Conservation (phyloP, 1,140 invertebrate species). For the Lasioglossum baleicum region DNA sequence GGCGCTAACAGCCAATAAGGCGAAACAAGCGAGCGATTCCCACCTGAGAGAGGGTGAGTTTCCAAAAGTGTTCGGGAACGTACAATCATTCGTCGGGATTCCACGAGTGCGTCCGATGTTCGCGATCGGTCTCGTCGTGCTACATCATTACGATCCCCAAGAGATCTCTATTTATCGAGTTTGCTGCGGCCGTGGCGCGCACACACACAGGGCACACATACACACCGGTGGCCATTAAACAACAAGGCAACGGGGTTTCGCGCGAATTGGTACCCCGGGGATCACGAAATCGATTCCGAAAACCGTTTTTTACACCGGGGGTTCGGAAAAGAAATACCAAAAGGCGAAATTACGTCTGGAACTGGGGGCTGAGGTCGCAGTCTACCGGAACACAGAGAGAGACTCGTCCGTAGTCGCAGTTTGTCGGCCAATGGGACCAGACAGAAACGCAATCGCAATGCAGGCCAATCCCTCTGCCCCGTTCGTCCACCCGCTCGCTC, state of each 20-base stretch:
- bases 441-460: constrained; percentile 72
- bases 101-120: background rate
- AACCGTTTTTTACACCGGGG: constrained; percentile 14
- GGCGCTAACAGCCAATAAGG: background rate
- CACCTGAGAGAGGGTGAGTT: background rate
- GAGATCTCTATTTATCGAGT: constrained; percentile 20
- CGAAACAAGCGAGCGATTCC: background rate
- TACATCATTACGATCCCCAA: constrained; percentile 7
- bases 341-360: constrained; percentile 55
- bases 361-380: constrained; percentile 50
- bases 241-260: background rate
- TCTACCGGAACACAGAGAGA: constrained; percentile 50
- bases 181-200: background rate
- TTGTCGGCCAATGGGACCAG: constrained; percentile 72
- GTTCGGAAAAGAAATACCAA: constrained; percentile 21
- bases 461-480: constrained; percentile 68
- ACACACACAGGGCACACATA: too few species aligned
- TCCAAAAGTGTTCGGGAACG: background rate
- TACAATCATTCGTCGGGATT: background rate
- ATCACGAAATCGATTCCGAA: constrained; percentile 30
- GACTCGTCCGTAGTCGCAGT: constrained; percentile 60
- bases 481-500: constrained; percentile 67
- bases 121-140: constrained; percentile 12
- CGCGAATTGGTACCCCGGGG: constrained; percentile 5
- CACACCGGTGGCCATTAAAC: background rate